phyloP scores from a whole-genome alignment of 2,888 invertebrate genomes.

The Hypomecis punctinalis region DNA sequence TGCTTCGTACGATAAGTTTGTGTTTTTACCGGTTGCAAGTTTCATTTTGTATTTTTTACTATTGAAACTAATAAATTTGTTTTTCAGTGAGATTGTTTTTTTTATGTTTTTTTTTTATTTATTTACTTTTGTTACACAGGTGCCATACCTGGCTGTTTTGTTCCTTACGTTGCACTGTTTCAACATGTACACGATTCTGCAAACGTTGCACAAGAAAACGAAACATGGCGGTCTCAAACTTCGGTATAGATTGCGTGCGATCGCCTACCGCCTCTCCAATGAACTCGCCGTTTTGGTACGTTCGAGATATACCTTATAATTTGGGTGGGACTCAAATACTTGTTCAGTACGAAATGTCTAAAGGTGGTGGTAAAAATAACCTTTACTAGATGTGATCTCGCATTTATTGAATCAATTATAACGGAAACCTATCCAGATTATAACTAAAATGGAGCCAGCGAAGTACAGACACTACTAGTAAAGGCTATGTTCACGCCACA shows the following conservation, averaged over 20 bases:
- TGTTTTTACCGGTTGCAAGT: conserved; percentile 33
- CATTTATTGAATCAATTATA: no score
- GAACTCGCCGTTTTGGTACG: conserved; percentile 78
- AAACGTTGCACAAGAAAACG: conserved; percentile 94
- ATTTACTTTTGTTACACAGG: conserved; percentile 75
- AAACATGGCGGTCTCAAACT: conserved; percentile 84
- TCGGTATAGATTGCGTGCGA: conserved; percentile 85
- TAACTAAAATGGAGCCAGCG: no score
- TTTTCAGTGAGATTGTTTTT: conserved; percentile 63
- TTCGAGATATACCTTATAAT: conserved; percentile 40
- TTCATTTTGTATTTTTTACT: conserved; percentile 56
- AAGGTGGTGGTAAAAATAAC: no score
- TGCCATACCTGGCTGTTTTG: conserved; percentile 91
- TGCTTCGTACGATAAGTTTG: conserved; percentile 58
- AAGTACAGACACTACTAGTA: no score
- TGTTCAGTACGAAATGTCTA: background rate
- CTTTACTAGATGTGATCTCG: no score
- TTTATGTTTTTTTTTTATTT: conserved; percentile 57
- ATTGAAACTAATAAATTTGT: conserved; percentile 68
- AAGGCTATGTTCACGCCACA: no score
- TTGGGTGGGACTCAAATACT: background rate
- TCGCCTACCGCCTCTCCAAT: conserved; percentile 78
- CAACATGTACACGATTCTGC: conserved; percentile 93
- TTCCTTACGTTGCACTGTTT: conserved; percentile 95
- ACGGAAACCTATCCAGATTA: no score